phyloP scores from a whole-genome alignment of 2,888 invertebrate species.

The Myopa tessellatipennis region DNA sequence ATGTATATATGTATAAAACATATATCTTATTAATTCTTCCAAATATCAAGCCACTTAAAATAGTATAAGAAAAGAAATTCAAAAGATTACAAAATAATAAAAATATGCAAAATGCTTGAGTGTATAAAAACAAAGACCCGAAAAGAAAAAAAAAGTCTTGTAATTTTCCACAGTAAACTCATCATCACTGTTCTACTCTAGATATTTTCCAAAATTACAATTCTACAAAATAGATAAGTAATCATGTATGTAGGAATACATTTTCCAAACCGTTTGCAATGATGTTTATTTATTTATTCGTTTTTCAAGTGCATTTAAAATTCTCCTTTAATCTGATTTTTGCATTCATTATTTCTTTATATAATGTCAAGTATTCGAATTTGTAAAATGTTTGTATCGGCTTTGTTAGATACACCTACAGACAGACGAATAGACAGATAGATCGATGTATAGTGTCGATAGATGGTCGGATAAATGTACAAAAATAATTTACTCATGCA shows the following conservation, averaged over 20 bases:
- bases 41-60: no score
- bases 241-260: background rate
- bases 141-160: background rate
- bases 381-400: background rate
- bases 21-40: no score
- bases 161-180: constrained; percentile 5
- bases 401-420: background rate
- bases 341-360: constrained; percentile 29
- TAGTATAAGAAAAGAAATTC: no score
- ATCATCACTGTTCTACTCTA: no score
- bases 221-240: background rate
- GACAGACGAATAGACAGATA: background rate
- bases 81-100: no score
- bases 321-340: constrained; percentile 3
- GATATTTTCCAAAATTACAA: background rate
- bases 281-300: constrained; percentile 6
- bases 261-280: background rate
- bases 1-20: no score
- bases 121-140: no score
- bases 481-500: background rate
- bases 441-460: background rate
- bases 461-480: background rate
- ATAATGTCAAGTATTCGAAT: constrained; percentile 23
- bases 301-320: constrained; percentile 25
- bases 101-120: no score